Evolutionary conservation across 1,140 invertebrate genomes (phyloP), one percentile per base, ranked within the genome.

Genomic region (Drosophila sulfurigaster): DNA sequence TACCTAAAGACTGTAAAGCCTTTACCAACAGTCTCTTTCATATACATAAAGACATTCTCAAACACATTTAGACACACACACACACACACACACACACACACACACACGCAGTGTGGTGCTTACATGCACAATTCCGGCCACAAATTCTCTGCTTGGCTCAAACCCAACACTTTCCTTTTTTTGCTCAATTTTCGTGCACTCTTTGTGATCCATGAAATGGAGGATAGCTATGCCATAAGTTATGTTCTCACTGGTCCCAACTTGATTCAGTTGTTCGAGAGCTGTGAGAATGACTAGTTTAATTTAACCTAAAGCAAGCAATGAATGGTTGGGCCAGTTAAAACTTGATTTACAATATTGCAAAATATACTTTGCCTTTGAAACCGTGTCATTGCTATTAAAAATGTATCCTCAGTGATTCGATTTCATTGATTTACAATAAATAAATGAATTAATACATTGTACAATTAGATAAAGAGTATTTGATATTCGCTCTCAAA

Each of bases 61-160:
- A 6, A 46, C 30, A 13, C 1, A 57, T 32, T 25, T 28, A 30
- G 4, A 35, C 1, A 45, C 8, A 64, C 20, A 71, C 4, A 56
- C 45, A 63, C 15, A 38, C 20, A 13, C 38, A 25, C 20, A 3
- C 41, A 20, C 8, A 64, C 20, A 71, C 4, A 56, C 45, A 63
- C 15, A 38, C 20, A 13, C 38, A 25, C 20, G 20, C 41, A 20
- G 56, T 48, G 51, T 49, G 65, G 35, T 64, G 64, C 67, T 82
- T 77, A 64, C 49, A 59, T 77, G 62, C 62, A 73, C 68, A 82
- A 72, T 88, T 86, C 76, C 82, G 82, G 76, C 72, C 83, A 54
- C 83, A 86, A 73, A 62, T 65, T 64, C 65, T 79, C 59, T 79
- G 82, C 72, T 56, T 51, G 68, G 76, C 43, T 73, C 57, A 52